A percentile compares a stretch with the other conserved stretches of the same genome.
phyloP scores from a whole-genome alignment of 2,797 vertebrate genomes.

The Scarus forsteni region DNA sequence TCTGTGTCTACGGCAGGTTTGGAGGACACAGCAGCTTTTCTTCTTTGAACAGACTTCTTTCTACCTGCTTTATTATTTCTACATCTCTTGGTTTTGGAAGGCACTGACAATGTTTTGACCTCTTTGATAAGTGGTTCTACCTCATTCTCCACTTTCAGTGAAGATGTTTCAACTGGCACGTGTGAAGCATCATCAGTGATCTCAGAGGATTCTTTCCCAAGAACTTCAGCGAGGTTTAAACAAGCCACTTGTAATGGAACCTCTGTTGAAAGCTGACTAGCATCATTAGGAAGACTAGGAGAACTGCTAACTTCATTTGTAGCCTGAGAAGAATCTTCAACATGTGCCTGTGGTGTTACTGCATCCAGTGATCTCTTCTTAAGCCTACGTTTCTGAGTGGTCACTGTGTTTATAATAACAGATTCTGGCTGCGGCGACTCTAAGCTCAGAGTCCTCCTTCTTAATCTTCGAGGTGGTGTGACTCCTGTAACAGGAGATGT shows the following conservation, averaged over 20 bases:
- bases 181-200: slow-evolving; percentile 30
- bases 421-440: slow-evolving; percentile 68
- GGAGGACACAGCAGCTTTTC: slow-evolving; percentile 58
- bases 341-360: slow-evolving; percentile 34
- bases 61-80: slow-evolving; percentile 66
- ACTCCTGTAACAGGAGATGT: slow-evolving; percentile 43
- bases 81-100: slow-evolving; percentile 75
- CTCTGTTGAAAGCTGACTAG: slow-evolving; percentile 43
- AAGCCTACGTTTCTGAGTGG: slow-evolving; percentile 68
- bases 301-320: slow-evolving; percentile 55
- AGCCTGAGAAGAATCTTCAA: slow-evolving; percentile 64
- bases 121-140: slow-evolving; percentile 67
- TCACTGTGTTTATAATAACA: slow-evolving; percentile 63
- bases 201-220: slow-evolving; percentile 41
- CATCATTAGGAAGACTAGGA: slow-evolving; percentile 60
- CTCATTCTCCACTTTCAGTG: slow-evolving; percentile 52
- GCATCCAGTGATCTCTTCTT: slow-evolving; percentile 52
- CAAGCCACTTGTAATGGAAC: slow-evolving; percentile 28
- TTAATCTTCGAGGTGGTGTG: slow-evolving; percentile 64
- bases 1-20: slow-evolving; percentile 61
- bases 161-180: slow-evolving; percentile 51
- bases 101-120: slow-evolving; percentile 64
- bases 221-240: slow-evolving; percentile 46
- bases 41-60: slow-evolving; percentile 70
- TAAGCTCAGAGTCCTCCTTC: slow-evolving; percentile 66